Evolutionary conservation across 2,888 invertebrate genomes (phyloP).

Genomic region (Drymonia ruficornis): DNA sequence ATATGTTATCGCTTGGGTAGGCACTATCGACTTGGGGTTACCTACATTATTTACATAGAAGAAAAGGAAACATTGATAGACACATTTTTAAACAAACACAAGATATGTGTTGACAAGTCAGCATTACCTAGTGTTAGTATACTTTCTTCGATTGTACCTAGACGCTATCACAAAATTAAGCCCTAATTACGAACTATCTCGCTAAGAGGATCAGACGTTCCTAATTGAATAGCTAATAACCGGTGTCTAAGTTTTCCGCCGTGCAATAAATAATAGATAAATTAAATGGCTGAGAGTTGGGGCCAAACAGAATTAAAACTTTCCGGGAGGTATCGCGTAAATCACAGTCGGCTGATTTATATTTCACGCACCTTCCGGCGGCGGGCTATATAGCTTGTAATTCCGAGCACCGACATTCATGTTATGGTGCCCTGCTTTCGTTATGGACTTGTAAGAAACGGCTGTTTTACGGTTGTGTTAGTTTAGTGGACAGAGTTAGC

Average conservation of each 20-base stretch:
- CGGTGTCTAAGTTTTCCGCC: constrained; percentile 62
- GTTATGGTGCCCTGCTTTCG: constrained; percentile 23
- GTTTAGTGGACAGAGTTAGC: background rate
- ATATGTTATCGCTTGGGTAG: background rate
- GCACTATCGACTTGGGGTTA: no score
- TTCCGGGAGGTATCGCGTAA: constrained; percentile 72
- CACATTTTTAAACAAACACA: no score
- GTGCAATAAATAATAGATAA: constrained; percentile 76
- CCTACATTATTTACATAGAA: no score
- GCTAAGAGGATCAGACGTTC: constrained; percentile 45
- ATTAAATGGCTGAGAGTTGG: constrained; percentile 64
- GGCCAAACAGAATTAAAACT: constrained; percentile 77
- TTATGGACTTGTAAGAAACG: constrained; percentile 5
- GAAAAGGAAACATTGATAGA: no score
- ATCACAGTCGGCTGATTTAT: constrained; percentile 76
- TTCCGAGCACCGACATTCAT: constrained; percentile 34
- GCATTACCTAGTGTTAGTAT: no score
- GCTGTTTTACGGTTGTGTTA: constrained; percentile 1
- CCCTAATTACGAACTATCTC: background rate
- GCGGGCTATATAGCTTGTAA: constrained; percentile 28
- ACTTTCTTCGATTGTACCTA: no score
- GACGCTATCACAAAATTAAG: no score
- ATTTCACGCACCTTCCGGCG: constrained; percentile 71
- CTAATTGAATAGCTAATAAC: constrained; percentile 72
- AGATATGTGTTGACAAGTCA: no score